Evolutionary conservation across 2,113 vertebrate genomes (phyloP).

Genomic region (Gila orcuttii): DNA sequence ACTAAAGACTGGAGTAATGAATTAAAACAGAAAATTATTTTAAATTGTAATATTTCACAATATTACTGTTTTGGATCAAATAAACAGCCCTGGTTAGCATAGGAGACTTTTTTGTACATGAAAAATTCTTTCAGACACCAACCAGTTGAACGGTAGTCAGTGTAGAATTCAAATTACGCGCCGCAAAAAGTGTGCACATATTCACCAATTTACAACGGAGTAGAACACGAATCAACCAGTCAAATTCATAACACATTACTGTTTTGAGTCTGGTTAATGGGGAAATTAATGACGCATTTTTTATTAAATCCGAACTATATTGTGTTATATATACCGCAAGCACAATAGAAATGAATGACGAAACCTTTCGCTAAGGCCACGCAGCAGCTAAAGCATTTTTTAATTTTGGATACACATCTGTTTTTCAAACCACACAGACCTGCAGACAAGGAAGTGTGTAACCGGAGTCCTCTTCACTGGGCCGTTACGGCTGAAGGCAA

Average conservation of each 20-base stretch:
- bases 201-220: neutral
- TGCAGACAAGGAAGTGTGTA: slow-evolving; percentile 96
- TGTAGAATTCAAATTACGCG: neutral
- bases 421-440: slow-evolving; percentile 70
- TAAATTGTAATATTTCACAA: too few species aligned
- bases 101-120: too few species aligned
- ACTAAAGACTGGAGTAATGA: too few species aligned
- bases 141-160: neutral
- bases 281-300: neutral
- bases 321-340: neutral
- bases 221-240: neutral
- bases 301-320: neutral
- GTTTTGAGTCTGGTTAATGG: neutral
- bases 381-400: neutral
- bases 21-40: too few species aligned
- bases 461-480: slow-evolving; percentile 97
- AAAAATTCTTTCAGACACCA: neutral
- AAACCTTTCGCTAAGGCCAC: neutral
- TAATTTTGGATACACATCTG: neutral
- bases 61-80: too few species aligned
- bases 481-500: slow-evolving; percentile 97
- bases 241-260: neutral
- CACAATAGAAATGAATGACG: neutral
- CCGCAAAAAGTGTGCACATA: neutral
- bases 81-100: too few species aligned